These are phyloP conservation scores for Lamellibrachia columna DNA, from an alignment of 2,888 invertebrate genomes.

Conservation along the genomic window DNA sequence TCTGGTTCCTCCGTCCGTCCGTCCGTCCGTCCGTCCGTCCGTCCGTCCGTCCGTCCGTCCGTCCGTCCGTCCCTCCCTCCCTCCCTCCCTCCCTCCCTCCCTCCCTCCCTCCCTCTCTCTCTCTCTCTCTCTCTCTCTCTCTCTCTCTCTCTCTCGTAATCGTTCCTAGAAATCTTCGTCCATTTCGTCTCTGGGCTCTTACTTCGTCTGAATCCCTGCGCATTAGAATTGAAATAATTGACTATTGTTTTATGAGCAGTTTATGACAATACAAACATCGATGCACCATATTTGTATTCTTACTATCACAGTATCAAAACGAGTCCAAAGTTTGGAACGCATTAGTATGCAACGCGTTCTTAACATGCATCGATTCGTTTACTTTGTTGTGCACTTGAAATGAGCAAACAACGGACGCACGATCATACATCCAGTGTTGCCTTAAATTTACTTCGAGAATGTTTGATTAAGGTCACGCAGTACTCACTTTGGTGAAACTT, in stretches of 20 bases:
- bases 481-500: neutral
- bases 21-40: too few species aligned
- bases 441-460: neutral
- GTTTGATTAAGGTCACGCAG: neutral
- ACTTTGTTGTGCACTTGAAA: neutral
- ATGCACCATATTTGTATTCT: neutral
- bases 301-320: neutral
- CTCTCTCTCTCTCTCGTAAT: too few species aligned
- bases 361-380: constrained; percentile 3
- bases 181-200: too few species aligned
- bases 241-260: neutral
- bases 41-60: too few species aligned
- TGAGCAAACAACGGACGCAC: neutral
- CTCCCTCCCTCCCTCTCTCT: too few species aligned
- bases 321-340: neutral
- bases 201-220: neutral
- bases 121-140: too few species aligned
- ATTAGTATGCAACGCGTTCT: neutral
- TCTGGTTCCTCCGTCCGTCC: too few species aligned
- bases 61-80: too few species aligned
- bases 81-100: too few species aligned
- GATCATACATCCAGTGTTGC: neutral
- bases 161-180: too few species aligned
- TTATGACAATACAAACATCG: neutral
- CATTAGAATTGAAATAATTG: too few species aligned